Evolutionary conservation across 2,797 vertebrate species (phyloP), one percentile per base, ranked within the genome.

Genomic region (Coilia nasus): DNA sequence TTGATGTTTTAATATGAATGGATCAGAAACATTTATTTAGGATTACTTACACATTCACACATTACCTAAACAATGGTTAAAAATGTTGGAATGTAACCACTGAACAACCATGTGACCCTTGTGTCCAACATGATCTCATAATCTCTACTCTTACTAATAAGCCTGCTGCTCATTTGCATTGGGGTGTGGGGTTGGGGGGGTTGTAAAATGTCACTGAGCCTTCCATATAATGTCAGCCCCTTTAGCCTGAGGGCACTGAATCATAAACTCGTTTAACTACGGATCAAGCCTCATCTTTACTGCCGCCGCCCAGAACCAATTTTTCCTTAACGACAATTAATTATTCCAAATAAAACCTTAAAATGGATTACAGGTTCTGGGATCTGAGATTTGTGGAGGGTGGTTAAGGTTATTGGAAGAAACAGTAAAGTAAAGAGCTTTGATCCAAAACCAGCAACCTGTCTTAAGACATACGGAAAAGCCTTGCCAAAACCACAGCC

Each of bases 131-230:
- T n/a, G 64, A 71, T 31, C 25, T 71, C 64, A 71, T 71, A 17
- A 71, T 71, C 14, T 25, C 12, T 14, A 71, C 64, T 54, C 75
- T 82, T 60, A 85, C 82, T 71, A 67, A 81, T 67, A 67, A 12
- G 25, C 46, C 64, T n/a, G 23, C 41, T 81, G 35, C 64, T 82
- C 85, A 83, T 83, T 87, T 85, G 67, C 82, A 87, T 41, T 75
- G 35, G n/a, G n/a, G n/a, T n/a, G n/a, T n/a, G n/a, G n/a, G n/a
- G n/a, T n/a, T n/a, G n/a, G n/a, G n/a, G 62, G 6, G 21, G 57
- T 67, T 41, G n/a, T 84, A 47, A 89, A 90, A 89, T 88, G 88
- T 88, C 85, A 86, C 84, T 71, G 67, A 50, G 62, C 47, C 56
- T 9, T 71, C 82, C 86, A 81, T 71, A 81, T 82, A 81, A 83